A percentile compares a stretch with the other conserved stretches of the same genome.
These are phyloP conservation scores for Anthopleura sola DNA, from an alignment of 64 coral and sea anemone genomes.

Conservation along the genomic window DNA sequence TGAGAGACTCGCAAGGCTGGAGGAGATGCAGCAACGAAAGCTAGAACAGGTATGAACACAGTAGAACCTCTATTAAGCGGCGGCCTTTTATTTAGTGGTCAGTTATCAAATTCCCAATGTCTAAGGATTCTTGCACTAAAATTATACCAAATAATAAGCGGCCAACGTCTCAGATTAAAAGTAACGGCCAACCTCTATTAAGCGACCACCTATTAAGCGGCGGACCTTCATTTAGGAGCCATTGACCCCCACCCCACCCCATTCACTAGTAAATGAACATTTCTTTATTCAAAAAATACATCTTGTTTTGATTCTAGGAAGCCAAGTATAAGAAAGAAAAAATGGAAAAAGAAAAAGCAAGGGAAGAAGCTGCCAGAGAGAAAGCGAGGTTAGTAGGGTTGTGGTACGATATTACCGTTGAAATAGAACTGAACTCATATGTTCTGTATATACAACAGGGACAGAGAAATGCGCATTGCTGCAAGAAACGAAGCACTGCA, in stretches of 20 bases:
- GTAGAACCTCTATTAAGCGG: too few relatives aligned
- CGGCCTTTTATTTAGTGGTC: too few relatives aligned
- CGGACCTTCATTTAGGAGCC: too few relatives aligned
- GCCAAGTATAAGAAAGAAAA: slow-evolving; percentile 86
- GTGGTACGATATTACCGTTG: background rate
- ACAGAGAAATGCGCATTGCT: slow-evolving; percentile 82
- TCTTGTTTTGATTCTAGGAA: slow-evolving; percentile 47
- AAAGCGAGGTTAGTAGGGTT: slow-evolving; percentile 63
- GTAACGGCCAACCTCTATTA: too few relatives aligned
- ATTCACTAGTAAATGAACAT: too few relatives aligned
- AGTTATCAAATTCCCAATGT: too few relatives aligned
- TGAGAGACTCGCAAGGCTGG: slow-evolving; percentile 82
- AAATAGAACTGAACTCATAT: background rate
- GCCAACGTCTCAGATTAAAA: too few relatives aligned
- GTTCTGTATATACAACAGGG: slow-evolving; percentile 26
- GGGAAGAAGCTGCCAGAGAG: slow-evolving; percentile 87
- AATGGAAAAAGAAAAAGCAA: slow-evolving; percentile 81
- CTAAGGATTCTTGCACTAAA: too few relatives aligned
- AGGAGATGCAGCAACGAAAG: slow-evolving; percentile 87
- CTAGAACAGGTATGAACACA: slow-evolving; percentile 80
- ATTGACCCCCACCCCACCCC: too few relatives aligned
- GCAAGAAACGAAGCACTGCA: slow-evolving; percentile 61
- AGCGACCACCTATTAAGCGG: too few relatives aligned
- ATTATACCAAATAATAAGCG: too few relatives aligned
- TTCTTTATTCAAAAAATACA: background rate